Base-by-base conservation (phyloP, 2,888 invertebrate species). In the Lasioglossum marginatum region DNA sequence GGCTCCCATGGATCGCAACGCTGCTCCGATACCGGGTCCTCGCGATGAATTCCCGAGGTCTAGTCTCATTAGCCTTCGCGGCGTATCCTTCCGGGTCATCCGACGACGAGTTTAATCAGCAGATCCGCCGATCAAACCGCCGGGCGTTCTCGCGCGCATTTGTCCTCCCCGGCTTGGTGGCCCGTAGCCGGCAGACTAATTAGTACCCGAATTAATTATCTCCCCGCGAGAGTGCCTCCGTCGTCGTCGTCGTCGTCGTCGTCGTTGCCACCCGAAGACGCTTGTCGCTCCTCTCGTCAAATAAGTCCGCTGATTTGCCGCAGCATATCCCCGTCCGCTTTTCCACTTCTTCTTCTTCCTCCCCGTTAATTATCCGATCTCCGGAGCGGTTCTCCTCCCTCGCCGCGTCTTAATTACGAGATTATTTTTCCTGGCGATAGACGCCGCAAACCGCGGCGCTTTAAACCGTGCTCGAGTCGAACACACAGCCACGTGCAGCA, bases 201-300 rank as follows among this genome's bases (percentile, higher is more conserved):
- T 92, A 90, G 85, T 81, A 83, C 84, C 48, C 52, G 79, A 84
- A 86, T 91, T 90, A 90, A 92, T 91, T 91, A 91, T 90, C 81
- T 57, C 52, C 60, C 23, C 37, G 37, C 23, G 52, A 52, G n/a
- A 52, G 23, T 34, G 31, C 63, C 70, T 63, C 27, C 40, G 37
- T n/a, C 43, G 52, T 52, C 19, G 19, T 48, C 45, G 45, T 19
- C 45, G 45, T 45, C 45, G 45, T 48, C 5, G 48, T 48, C 52
- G 52, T 52, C 52, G 52, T 52, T 16, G 48, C 79, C 34, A 37
- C 60, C n/a, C 74, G 63, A 31, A 40, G 76, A 57, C 45, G 45
- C 60, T 37, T 34, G 31, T 27, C 40, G 43, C 31, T n/a, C 52
- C 12, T 31, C 23, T 66, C 63, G 34, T 52, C 60, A 27, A 57